A percentile compares a stretch with the other conserved stretches of the same genome.
Conservation (phyloP, 2,797 vertebrate species). For the Enteromius treurensis region DNA sequence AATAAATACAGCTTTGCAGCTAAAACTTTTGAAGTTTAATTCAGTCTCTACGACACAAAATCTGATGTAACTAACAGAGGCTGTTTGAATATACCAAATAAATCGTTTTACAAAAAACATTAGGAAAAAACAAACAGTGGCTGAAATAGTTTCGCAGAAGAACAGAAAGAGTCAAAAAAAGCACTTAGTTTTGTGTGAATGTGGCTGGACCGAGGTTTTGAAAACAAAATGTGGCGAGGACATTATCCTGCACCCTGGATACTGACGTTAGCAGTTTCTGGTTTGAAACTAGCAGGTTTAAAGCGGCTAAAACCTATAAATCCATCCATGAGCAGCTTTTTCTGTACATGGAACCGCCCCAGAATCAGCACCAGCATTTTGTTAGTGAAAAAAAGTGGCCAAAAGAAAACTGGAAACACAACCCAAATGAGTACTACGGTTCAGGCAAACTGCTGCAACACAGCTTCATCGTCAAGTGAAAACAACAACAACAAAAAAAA, state of each 20-base stretch:
- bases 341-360: not conserved
- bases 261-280: not conserved
- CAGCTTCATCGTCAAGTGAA: not conserved
- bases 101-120: not conserved
- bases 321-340: not conserved
- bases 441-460: not conserved
- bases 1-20: not conserved
- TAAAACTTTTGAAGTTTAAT: not conserved
- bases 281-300: constrained; percentile 2
- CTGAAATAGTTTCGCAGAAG: not conserved
- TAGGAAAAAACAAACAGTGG: no score
- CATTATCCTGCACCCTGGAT: not conserved
- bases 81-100: not conserved
- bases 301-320: not conserved
- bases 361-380: not conserved
- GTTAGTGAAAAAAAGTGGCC: not conserved
- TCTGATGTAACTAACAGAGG: not conserved
- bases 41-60: not conserved
- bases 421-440: not conserved
- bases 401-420: not conserved
- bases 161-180: not conserved
- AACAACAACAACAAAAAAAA: not conserved
- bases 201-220: not conserved
- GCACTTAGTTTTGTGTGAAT: not conserved
- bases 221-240: not conserved